Evolutionary conservation across 1,140 invertebrate species (phyloP).

Genomic region (Rhyzopertha dominica): DNA sequence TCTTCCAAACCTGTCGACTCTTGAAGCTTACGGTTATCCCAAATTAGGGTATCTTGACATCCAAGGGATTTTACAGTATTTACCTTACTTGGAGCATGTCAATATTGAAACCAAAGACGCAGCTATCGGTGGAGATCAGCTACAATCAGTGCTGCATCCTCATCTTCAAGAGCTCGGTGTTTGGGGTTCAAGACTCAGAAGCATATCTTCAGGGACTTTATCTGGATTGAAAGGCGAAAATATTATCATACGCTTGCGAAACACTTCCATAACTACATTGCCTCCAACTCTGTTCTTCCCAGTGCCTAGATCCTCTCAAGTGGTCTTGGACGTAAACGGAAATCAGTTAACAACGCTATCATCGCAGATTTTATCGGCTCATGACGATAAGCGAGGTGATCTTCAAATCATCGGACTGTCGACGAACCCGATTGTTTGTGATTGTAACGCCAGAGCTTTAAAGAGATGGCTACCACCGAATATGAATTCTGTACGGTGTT

Average conservation of each 20-base stretch:
- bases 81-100: slow-evolving; percentile 63
- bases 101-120: slow-evolving; percentile 84
- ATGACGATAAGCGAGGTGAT: slow-evolving; percentile 74
- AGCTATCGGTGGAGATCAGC: slow-evolving; percentile 73
- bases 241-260: slow-evolving; percentile 67
- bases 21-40: slow-evolving; percentile 70
- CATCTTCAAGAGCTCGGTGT: slow-evolving; percentile 69
- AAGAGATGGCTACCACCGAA: slow-evolving; percentile 68
- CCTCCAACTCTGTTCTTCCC: slow-evolving; percentile 79
- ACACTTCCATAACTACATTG: slow-evolving; percentile 71
- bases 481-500: slow-evolving; percentile 58
- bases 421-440: slow-evolving; percentile 76
- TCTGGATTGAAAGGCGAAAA: slow-evolving; percentile 66
- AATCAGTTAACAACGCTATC: slow-evolving; percentile 70
- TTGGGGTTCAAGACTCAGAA: slow-evolving; percentile 66
- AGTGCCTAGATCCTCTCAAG: slow-evolving; percentile 78
- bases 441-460: slow-evolving; percentile 74
- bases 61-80: slow-evolving; percentile 67
- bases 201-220: slow-evolving; percentile 75
- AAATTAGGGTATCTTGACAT: slow-evolving; percentile 77
- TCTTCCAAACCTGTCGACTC: slow-evolving; percentile 60
- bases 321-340: slow-evolving; percentile 71
- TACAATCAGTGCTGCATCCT: slow-evolving; percentile 72
- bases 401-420: slow-evolving; percentile 66
- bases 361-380: slow-evolving; percentile 67